phyloP scores from a whole-genome alignment of 2,797 vertebrate species.

The Dendrocincla fuliginosa region DNA sequence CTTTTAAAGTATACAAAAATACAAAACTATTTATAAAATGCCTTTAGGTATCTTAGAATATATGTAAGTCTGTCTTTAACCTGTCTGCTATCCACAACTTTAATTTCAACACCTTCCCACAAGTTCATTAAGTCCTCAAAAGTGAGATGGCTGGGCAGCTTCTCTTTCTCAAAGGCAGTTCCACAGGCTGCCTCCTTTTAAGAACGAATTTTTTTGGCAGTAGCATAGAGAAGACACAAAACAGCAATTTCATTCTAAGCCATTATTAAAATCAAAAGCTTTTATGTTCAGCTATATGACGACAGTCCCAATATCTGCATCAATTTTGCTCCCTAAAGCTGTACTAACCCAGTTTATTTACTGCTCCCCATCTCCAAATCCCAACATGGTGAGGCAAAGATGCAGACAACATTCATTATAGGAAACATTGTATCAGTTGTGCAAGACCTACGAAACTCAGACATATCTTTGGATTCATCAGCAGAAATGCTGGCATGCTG shows the following conservation, averaged over 20 bases:
- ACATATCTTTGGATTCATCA: not conserved
- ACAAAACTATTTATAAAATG: not conserved
- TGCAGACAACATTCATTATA: not conserved
- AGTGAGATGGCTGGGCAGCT: not conserved
- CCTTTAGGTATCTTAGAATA: not conserved
- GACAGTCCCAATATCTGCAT: accelerated
- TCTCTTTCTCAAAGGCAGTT: not conserved
- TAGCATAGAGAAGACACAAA: not conserved
- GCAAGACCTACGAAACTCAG: not conserved
- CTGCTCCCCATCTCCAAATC: not conserved
- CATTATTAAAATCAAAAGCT: not conserved
- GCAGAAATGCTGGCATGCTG: not conserved
- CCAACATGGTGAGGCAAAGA: not conserved
- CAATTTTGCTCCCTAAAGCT: not conserved
- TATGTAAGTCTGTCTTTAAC: not conserved
- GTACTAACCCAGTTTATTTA: not conserved
- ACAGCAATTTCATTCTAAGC: not conserved
- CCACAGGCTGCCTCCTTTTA: not conserved
- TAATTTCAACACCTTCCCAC: not conserved
- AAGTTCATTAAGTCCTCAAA: not conserved
- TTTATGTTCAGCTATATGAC: not conserved
- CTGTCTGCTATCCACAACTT: not conserved
- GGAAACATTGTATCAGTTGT: not conserved
- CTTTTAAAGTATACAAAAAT: not conserved
- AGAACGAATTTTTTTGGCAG: accelerated